Evolutionary conservation across 1,140 invertebrate species (phyloP).

Genomic region (Chrysoperla carnea): DNA sequence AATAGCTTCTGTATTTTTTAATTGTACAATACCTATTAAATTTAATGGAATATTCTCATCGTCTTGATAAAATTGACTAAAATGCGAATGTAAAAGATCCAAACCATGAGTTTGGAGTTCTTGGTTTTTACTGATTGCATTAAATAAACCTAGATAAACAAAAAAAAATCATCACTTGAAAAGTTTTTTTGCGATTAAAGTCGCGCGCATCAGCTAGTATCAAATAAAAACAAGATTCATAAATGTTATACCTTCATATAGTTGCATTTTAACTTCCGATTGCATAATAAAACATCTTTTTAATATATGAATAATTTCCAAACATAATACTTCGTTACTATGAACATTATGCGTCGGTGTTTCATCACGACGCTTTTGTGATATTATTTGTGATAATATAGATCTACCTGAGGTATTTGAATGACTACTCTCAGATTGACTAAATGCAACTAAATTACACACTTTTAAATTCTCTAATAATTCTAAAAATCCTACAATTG

Average conservation of each 20-base stretch:
- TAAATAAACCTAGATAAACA: constrained; percentile 22
- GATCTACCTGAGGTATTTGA: constrained; percentile 20
- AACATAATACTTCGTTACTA: constrained; percentile 32
- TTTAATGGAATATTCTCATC: constrained; percentile 25
- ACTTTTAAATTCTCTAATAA: constrained; percentile 31
- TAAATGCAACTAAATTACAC: constrained; percentile 22
- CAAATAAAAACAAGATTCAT: too few species aligned
- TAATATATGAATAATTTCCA: constrained; percentile 38
- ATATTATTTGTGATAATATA: background rate
- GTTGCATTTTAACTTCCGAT: constrained; percentile 27
- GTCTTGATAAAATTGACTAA: constrained; percentile 24
- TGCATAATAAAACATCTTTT: constrained; percentile 38
- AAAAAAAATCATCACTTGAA: constrained; percentile 4
- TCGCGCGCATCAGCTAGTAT: too few species aligned
- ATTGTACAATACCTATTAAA: constrained; percentile 22
- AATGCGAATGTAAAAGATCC: constrained; percentile 28
- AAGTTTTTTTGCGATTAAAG: constrained; percentile 2
- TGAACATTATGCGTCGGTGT: constrained; percentile 12
- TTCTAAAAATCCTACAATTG: constrained; percentile 32
- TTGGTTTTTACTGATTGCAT: constrained; percentile 23
- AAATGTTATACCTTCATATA: constrained; percentile 37
- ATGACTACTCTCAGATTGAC: constrained; percentile 17
- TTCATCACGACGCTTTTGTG: background rate
- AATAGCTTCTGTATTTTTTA: constrained; percentile 22
- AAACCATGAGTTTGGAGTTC: constrained; percentile 24